A percentile compares a stretch with the other conserved stretches of the same genome.
Evolutionary conservation across 2,113 vertebrate species (phyloP).

Genomic region (Phylloscopus whistleri): DNA sequence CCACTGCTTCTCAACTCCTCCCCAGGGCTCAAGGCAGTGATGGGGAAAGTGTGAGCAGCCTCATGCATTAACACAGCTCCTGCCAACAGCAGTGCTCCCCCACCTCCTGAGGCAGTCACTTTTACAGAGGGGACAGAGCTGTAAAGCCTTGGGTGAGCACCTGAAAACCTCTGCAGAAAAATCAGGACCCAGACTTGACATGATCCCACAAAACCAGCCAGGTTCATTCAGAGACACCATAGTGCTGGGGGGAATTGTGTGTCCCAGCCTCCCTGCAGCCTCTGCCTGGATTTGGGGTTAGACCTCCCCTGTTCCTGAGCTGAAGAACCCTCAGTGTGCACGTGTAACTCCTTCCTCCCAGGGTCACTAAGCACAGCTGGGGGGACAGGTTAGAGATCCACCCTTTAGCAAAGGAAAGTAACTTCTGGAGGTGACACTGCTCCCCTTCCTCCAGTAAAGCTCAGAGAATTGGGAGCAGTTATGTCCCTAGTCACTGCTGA

Average conservation of each 20-base stretch:
- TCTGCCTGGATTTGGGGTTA: background rate
- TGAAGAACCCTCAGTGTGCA: background rate
- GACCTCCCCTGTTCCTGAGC: background rate
- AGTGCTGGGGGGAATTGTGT: fast-evolving
- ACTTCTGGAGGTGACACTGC: background rate
- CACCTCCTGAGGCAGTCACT: background rate
- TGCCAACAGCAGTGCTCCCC: background rate
- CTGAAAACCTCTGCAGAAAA: background rate
- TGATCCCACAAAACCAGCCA: background rate
- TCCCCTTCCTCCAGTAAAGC: background rate
- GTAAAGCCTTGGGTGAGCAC: background rate
- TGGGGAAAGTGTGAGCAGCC: background rate
- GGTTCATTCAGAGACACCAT: fast-evolving
- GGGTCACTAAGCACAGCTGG: background rate
- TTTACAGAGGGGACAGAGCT: background rate
- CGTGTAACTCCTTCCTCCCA: fast-evolving
- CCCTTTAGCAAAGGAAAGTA: background rate
- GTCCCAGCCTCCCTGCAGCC: background rate
- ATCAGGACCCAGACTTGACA: fast-evolving
- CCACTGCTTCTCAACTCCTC: background rate
- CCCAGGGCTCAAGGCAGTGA: background rate
- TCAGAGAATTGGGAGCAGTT: background rate
- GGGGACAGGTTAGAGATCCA: background rate
- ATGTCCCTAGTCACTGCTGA: background rate
- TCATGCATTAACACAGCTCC: background rate